Evolutionary conservation across 2,113 vertebrate genomes (phyloP).

Genomic region (Empidonax traillii): DNA sequence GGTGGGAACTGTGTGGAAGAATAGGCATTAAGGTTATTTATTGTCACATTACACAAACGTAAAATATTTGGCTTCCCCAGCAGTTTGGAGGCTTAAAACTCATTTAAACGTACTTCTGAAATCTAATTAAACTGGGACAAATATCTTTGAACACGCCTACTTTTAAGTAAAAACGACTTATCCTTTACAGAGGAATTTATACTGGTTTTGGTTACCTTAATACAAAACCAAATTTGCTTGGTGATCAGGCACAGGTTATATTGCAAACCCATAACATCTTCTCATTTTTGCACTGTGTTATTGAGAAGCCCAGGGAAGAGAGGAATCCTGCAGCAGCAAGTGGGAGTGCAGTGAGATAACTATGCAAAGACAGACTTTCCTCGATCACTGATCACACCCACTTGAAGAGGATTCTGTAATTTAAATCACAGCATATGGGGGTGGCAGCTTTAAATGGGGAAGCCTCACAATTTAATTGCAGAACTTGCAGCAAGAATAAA

Average conservation of each 20-base stretch:
- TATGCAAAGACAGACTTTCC: background rate
- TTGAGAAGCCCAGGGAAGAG: background rate
- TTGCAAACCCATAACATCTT: background rate
- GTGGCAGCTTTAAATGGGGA: background rate
- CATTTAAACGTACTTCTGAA: background rate
- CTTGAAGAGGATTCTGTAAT: background rate
- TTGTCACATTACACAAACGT: background rate
- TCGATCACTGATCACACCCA: rapidly evolving
- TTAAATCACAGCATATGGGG: background rate
- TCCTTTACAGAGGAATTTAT: background rate
- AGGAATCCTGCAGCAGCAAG: background rate
- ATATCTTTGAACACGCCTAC: background rate
- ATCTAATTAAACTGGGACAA: background rate
- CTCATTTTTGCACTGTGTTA: background rate
- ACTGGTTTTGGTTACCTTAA: background rate
- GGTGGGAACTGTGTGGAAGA: background rate
- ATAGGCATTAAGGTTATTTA: slow-evolving; percentile 11
- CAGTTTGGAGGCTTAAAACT: background rate
- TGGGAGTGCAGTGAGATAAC: background rate
- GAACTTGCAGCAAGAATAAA: background rate
- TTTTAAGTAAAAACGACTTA: background rate
- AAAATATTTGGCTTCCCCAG: background rate
- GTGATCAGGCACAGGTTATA: background rate
- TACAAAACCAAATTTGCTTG: background rate
- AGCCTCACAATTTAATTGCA: background rate